Percentiles rank a stretch among this genome's conserved stretches.
Evolutionary conservation across 30 jellyfish, hydroid and myxozoan species (phyloP).

Genomic region (Aurelia coerulea): DNA sequence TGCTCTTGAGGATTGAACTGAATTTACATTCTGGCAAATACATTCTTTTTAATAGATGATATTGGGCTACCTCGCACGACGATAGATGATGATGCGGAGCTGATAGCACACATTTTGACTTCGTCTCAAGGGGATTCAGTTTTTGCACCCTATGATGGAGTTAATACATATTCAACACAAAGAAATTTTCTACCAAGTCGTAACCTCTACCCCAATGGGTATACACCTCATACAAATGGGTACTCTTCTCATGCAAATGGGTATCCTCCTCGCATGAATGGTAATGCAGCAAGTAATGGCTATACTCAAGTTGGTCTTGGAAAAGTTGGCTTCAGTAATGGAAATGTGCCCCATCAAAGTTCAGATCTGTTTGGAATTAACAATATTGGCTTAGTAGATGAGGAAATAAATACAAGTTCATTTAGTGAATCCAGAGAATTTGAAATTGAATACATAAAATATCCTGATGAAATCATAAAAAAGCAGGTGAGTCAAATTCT

Average conservation of each 20-base stretch:
- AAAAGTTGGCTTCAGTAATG: neutral
- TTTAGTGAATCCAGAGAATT: neutral
- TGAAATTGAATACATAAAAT: slow-evolving; percentile 32
- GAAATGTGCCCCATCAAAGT: neutral
- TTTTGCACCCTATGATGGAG: neutral
- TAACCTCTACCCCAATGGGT: too few relatives aligned
- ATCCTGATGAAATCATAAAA: slow-evolving; percentile 37
- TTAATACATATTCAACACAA: too few relatives aligned
- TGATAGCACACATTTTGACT: neutral
- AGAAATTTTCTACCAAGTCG: too few relatives aligned
- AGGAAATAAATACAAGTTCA: neutral
- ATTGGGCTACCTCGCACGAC: neutral
- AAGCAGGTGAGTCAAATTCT: slow-evolving; percentile 15
- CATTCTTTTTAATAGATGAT: too few relatives aligned
- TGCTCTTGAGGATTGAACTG: too few relatives aligned
- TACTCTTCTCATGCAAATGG: too few relatives aligned
- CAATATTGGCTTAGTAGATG: slow-evolving; percentile 21
- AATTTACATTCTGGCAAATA: too few relatives aligned
- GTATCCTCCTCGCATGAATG: too few relatives aligned
- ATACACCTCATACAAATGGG: too few relatives aligned
- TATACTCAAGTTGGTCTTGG: neutral
- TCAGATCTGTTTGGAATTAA: neutral
- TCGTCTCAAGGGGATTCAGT: neutral
- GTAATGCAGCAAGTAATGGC: neutral
- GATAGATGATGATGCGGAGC: neutral